Evolutionary conservation across 2,888 invertebrate genomes (phyloP).

Genomic region (Trichogramma evanescens): DNA sequence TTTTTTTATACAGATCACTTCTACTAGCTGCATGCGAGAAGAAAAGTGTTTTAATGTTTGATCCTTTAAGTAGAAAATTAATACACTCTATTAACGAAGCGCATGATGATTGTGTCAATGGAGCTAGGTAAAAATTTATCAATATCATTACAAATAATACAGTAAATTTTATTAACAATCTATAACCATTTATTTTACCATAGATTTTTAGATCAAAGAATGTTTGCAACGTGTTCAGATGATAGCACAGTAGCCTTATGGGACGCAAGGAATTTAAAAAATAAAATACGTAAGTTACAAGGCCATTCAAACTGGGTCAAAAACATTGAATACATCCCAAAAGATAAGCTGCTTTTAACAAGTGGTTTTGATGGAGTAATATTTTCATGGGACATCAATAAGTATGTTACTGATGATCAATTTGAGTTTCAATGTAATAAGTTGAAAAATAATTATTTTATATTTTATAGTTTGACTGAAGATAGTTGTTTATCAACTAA

Average conservation of each 20-base stretch:
- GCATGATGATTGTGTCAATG: slow-evolving; percentile 86
- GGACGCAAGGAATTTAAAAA: slow-evolving; percentile 81
- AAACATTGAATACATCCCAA: slow-evolving; percentile 86
- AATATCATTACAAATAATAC: neutral
- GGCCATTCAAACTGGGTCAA: slow-evolving; percentile 94
- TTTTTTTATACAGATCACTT: slow-evolving; percentile 58
- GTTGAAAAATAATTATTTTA: neutral
- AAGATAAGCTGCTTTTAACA: slow-evolving; percentile 77
- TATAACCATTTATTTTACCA: slow-evolving; percentile 4
- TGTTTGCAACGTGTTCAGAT: slow-evolving; percentile 91
- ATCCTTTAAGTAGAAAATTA: slow-evolving; percentile 71
- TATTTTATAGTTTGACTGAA: slow-evolving; percentile 56
- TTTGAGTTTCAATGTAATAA: neutral
- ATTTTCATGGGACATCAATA: slow-evolving; percentile 90
- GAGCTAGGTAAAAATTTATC: slow-evolving; percentile 63
- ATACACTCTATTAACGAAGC: slow-evolving; percentile 71
- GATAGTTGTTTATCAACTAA: slow-evolving; percentile 69
- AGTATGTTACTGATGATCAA: slow-evolving; percentile 45
- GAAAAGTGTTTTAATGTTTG: slow-evolving; percentile 78
- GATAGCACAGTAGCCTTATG: slow-evolving; percentile 88
- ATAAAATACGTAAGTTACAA: slow-evolving; percentile 66
- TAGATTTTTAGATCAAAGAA: slow-evolving; percentile 78
- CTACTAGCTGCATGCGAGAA: slow-evolving; percentile 88
- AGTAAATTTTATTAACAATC: slow-evolving; percentile 2
- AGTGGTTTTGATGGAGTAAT: slow-evolving; percentile 91